phyloP scores from a whole-genome alignment of 1,140 invertebrate genomes.

The Drosophila bocki region DNA sequence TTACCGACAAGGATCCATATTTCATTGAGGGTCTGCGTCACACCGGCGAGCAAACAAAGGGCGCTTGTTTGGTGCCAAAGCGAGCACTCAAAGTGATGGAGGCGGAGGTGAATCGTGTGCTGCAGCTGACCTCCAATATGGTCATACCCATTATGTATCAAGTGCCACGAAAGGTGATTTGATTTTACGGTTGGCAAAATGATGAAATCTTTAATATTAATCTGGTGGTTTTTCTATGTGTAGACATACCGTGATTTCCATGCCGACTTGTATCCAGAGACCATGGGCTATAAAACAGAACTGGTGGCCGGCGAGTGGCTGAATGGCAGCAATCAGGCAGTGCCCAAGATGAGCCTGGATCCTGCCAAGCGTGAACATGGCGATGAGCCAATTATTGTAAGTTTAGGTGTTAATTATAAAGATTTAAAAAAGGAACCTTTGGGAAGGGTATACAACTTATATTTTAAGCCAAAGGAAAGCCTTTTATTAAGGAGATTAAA shows the following conservation, averaged over 20 bases:
- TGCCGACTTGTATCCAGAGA: conserved; percentile 96
- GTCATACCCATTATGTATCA: conserved; percentile 97
- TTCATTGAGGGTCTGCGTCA: conserved; percentile 90
- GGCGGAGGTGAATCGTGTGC: conserved; percentile 95
- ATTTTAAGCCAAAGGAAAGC: background rate
- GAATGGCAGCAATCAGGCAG: conserved; percentile 88
- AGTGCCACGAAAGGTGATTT: conserved; percentile 93
- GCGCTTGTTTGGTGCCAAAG: conserved; percentile 96
- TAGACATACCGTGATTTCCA: conserved; percentile 97
- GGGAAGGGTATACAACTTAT: background rate
- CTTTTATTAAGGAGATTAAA: too few species aligned
- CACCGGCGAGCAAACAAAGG: conserved; percentile 94
- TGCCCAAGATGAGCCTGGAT: conserved; percentile 93
- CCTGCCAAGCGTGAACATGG: conserved; percentile 88
- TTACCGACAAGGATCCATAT: conserved; percentile 93
- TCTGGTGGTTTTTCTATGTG: too few species aligned
- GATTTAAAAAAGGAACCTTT: background rate
- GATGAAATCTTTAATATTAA: too few species aligned
- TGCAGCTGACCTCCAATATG: conserved; percentile 93
- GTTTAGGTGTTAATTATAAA: conserved; percentile 42
- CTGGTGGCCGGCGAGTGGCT: conserved; percentile 92
- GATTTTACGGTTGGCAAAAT: too few species aligned
- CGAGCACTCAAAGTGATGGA: conserved; percentile 96
- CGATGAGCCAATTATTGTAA: conserved; percentile 88
- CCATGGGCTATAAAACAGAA: conserved; percentile 90